A percentile compares a stretch with the other conserved stretches of the same genome.
Conservation (phyloP, 2,113 vertebrate species). For the Aspidoscelis tigris region DNA sequence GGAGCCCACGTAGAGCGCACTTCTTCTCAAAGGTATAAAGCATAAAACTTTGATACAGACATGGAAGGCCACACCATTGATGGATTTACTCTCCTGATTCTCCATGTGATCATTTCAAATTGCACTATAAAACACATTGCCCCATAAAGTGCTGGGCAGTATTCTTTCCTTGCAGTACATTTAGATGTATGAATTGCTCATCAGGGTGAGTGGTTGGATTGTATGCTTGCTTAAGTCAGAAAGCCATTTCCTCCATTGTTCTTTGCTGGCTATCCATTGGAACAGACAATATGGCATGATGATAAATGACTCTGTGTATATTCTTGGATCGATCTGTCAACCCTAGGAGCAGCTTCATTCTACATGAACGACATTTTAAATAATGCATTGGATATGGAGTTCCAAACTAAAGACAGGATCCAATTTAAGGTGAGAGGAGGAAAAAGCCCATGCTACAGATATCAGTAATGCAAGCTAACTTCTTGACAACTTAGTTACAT, state of each 20-base stretch:
- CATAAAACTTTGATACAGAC: not conserved
- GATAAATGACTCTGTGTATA: not conserved
- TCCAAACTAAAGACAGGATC: slow-evolving; percentile 54
- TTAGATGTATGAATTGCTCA: rapidly evolving
- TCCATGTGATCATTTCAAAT: not conserved
- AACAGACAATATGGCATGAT: rapidly evolving
- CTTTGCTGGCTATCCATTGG: rapidly evolving
- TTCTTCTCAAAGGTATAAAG: not conserved
- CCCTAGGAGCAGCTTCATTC: slow-evolving; percentile 40
- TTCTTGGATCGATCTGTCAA: slow-evolving; percentile 46
- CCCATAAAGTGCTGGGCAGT: not conserved
- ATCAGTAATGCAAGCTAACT: rapidly evolving
- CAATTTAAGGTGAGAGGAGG: slow-evolving; percentile 55
- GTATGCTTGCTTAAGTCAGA: not conserved
- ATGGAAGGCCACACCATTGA: not conserved
- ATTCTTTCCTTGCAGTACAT: not conserved
- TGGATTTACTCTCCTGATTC: no score
- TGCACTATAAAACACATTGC: no score
- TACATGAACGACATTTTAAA: slow-evolving; percentile 55
- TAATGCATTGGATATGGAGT: slow-evolving; percentile 41
- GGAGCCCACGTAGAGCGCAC: no score
- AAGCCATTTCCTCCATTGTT: not conserved
- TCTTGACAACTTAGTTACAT: slow-evolving; percentile 3
- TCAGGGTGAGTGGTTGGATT: not conserved
- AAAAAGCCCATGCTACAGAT: not conserved